Evolutionary conservation across 2,113 vertebrate genomes (phyloP).

Genomic region (Lutjanus erythropterus): DNA sequence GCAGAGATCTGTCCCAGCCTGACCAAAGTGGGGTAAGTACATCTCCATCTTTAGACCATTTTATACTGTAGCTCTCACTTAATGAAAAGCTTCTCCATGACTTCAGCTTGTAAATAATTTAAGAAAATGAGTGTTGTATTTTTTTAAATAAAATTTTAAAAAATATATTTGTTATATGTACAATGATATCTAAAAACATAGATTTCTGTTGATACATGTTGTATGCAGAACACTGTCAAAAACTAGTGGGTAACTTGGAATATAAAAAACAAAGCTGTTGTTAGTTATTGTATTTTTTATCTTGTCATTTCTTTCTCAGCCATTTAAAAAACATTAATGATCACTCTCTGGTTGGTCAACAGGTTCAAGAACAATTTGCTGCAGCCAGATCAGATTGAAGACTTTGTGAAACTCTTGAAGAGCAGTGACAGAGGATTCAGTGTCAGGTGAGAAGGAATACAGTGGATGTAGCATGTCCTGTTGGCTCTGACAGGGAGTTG

Average conservation of each 20-base stretch:
- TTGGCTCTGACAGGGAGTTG: neutral
- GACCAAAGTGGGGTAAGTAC: constrained; percentile 87
- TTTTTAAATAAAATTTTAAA: neutral
- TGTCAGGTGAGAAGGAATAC: constrained; percentile 48
- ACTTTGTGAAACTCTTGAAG: constrained; percentile 48
- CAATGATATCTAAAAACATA: no score
- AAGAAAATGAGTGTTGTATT: neutral
- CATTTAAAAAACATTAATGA: neutral
- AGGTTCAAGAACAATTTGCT: constrained; percentile 67
- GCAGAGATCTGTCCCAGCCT: constrained; percentile 74
- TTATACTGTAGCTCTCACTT: neutral
- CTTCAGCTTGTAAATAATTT: neutral
- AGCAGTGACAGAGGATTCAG: constrained; percentile 7
- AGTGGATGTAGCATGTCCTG: no score
- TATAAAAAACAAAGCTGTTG: no score
- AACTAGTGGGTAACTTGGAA: no score
- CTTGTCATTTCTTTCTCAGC: no score
- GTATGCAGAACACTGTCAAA: no score
- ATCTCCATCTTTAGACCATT: neutral
- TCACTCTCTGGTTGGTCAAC: constrained; percentile 5
- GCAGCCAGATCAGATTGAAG: constrained; percentile 39
- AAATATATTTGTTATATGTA: no score
- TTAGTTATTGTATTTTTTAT: no score
- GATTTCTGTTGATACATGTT: no score
- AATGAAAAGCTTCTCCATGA: neutral